Evolutionary conservation across 2,113 vertebrate genomes (phyloP).

Genomic region (Ammodytes marinus): DNA sequence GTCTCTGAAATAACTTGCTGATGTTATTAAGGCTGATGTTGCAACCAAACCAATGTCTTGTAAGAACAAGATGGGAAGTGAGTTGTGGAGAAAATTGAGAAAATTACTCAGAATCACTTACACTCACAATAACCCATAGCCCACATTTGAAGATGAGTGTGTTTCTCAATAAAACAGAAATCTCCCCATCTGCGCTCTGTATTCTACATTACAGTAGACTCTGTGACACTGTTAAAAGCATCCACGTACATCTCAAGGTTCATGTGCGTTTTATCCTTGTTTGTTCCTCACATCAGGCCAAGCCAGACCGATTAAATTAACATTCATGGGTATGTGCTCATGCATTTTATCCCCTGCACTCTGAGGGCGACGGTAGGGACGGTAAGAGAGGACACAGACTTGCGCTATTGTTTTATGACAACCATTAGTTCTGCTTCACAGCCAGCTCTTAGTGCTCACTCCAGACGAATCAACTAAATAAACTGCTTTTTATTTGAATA

Average conservation of each 20-base stretch:
- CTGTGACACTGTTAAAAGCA: slow-evolving; percentile 34
- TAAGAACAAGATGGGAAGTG: slow-evolving; percentile 12
- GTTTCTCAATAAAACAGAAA: slow-evolving; percentile 28
- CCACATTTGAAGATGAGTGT: slow-evolving; percentile 17
- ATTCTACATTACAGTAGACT: slow-evolving; percentile 5
- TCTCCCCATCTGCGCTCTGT: slow-evolving; percentile 12
- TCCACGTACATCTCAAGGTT: slow-evolving; percentile 32
- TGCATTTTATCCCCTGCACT: slow-evolving; percentile 61
- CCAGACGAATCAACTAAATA: slow-evolving; percentile 21
- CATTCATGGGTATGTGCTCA: slow-evolving; percentile 59
- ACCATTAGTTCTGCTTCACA: slow-evolving; percentile 63
- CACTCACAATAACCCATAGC: slow-evolving; percentile 10
- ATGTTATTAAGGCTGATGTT: slow-evolving; percentile 47
- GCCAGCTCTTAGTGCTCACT: slow-evolving; percentile 27
- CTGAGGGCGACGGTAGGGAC: slow-evolving; percentile 43
- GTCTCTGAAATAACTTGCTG: slow-evolving; percentile 52
- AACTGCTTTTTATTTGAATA: slow-evolving; percentile 9
- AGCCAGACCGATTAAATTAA: slow-evolving; percentile 66
- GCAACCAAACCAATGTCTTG: slow-evolving; percentile 4
- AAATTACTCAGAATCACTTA: slow-evolving; percentile 25
- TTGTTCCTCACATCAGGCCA: slow-evolving; percentile 50
- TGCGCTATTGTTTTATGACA: slow-evolving; percentile 63
- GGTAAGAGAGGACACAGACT: slow-evolving; percentile 64
- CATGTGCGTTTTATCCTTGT: slow-evolving; percentile 50
- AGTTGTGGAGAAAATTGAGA: slow-evolving; percentile 21